Base-by-base conservation (phyloP, 2,113 vertebrate genomes). In the Pionites leucogaster region DNA sequence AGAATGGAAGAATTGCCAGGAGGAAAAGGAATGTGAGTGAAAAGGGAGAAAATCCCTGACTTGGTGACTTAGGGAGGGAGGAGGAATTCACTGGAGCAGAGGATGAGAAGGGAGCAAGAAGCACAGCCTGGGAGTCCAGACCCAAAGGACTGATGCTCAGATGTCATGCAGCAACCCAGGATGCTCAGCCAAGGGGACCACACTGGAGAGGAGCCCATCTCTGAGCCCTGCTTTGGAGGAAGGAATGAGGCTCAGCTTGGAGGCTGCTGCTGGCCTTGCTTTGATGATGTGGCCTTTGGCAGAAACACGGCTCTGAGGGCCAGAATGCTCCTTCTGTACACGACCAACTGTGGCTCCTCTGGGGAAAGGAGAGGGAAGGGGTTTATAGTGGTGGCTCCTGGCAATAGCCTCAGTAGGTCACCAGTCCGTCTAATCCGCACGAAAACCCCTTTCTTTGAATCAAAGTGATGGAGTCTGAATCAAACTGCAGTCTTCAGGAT, bases 281-380 rank as follows among this genome's bases (percentile, higher is more conserved):
- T 46, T 74, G 44, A 52, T 9, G 7, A 44, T 9, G 7, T 10
- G 13, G 14, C 6, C 3, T 57, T 42, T 39, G 47, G 42, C 23
- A 91, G 33, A 47, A 50, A 28, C 24, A 28, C 12, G 79, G 33
- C 39, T 92, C 42, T 2, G 6, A 78, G 50, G 33, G 13, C 31
- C 4, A 5, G 10, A 69, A 59, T 42, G 29, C 17, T 81, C 41
- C 41, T 49, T 53, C 27, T 41, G 63, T 23, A 13, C 11, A 22
- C 0, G 0, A 67, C 22, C 25, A 50, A 53, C 35, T 39, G 55
- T 44, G 52, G 20, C 3, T 71, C 2, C 57, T 35, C 1, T 7
- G 4, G 49, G 16, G 33, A 79, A 49, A 31, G 41, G 13, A 77
- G 37, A 17, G 16, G 31, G 74, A 53, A 59, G 10, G 1, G 7